Conservation (phyloP, 2,888 invertebrate genomes). For the Acrobeloides nanus region DNA sequence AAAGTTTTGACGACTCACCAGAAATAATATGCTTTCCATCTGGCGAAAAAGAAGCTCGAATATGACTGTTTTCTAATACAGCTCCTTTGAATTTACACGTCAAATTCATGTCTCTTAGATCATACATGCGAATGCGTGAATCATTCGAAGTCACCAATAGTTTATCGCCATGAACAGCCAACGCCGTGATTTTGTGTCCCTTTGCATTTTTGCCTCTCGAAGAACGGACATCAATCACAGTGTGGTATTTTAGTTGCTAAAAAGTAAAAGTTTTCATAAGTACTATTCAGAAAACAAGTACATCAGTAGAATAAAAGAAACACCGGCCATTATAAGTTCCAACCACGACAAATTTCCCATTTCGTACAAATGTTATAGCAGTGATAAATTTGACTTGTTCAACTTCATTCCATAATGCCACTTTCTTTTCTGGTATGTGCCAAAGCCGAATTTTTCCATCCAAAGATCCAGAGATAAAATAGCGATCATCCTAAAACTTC, state of each 20-base stretch:
- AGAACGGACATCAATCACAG: conserved; percentile 86
- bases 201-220: conserved; percentile 89
- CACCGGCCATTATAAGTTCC: conserved; percentile 97
- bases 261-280: conserved; percentile 12
- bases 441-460: conserved; percentile 96
- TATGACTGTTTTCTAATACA: conserved; percentile 62
- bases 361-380: conserved; percentile 56
- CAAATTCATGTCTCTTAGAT: conserved; percentile 82
- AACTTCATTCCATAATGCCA: conserved; percentile 90
- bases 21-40: conserved; percentile 94
- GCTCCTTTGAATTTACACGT: conserved; percentile 59
- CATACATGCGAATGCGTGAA: conserved; percentile 88
- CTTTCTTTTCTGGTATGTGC: conserved; percentile 99
- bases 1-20: conserved; percentile 59
- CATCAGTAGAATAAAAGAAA: conserved; percentile 91
- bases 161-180: conserved; percentile 63
- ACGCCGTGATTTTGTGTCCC: conserved; percentile 89
- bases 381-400: conserved; percentile 59
- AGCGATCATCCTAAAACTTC: conserved; percentile 63
- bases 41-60: conserved; percentile 87
- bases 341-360: conserved; percentile 93
- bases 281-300: conserved; percentile 28
- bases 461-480: conserved; percentile 90
- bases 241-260: conserved; percentile 87
- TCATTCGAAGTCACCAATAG: conserved; percentile 78